phyloP scores from a whole-genome alignment of 2,113 vertebrate species.

The Embiotoca jacksoni region DNA sequence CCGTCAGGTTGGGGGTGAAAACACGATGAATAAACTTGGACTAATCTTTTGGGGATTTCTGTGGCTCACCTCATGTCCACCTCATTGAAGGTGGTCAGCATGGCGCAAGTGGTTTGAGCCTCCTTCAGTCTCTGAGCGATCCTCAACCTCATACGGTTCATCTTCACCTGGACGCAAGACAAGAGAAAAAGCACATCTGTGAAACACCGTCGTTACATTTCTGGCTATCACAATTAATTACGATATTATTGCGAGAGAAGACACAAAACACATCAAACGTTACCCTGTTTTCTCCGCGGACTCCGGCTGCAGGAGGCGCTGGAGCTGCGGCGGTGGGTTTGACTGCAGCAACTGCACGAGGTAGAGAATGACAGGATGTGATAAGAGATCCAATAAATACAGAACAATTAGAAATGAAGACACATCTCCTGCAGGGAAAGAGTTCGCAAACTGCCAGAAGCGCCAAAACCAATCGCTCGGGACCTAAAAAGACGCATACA shows the following conservation, averaged over 20 bases:
- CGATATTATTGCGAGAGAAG: background rate
- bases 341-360: constrained; percentile 87
- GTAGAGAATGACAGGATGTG: constrained; percentile 4
- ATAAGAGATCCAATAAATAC: background rate
- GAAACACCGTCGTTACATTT: background rate
- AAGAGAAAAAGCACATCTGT: background rate
- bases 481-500: no score
- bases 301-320: constrained; percentile 73
- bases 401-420: accelerated
- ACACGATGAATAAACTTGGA: background rate
- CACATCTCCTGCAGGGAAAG: background rate
- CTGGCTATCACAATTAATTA: background rate
- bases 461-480: no score
- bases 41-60: background rate
- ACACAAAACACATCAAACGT: constrained; percentile 34
- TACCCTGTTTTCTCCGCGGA: constrained; percentile 94
- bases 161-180: constrained; percentile 89
- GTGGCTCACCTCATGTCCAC: constrained; percentile 95
- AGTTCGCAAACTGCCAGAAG: no score
- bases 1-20: no score
- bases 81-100: constrained; percentile 97
- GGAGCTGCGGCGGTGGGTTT: constrained; percentile 84
- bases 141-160: constrained; percentile 95
- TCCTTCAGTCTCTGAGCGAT: constrained; percentile 97
- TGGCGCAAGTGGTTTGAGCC: constrained; percentile 95